These are phyloP conservation scores for Megalurothrips usitatus DNA, from an alignment of 2,888 invertebrate genomes.

Conservation along the genomic window DNA sequence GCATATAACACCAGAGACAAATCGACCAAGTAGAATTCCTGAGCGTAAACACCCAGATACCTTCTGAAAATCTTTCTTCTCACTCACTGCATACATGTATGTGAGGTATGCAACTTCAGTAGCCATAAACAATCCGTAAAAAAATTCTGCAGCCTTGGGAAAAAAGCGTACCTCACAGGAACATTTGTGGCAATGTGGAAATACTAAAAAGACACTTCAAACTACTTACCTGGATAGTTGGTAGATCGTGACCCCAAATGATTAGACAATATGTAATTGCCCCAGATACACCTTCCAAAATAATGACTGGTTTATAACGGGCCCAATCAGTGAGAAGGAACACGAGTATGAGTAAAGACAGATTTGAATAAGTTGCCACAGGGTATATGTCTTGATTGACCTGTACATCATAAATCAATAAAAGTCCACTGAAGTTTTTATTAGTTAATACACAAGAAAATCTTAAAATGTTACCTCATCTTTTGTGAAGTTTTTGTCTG, in stretches of 20 bases:
- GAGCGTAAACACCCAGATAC: slow-evolving; percentile 50
- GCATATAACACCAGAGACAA: slow-evolving; percentile 65
- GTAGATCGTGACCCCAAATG: slow-evolving; percentile 66
- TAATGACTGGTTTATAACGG: slow-evolving; percentile 81
- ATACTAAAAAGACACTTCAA: background rate
- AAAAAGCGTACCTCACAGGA: slow-evolving; percentile 36
- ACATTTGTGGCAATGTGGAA: no score
- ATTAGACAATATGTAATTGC: slow-evolving; percentile 68
- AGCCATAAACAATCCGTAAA: slow-evolving; percentile 49
- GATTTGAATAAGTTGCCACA: slow-evolving; percentile 76
- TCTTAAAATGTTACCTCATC: slow-evolving; percentile 51
- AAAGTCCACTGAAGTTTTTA: background rate
- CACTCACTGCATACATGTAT: slow-evolving; percentile 51
- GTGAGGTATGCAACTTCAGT: slow-evolving; percentile 53
- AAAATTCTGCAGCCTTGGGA: slow-evolving; percentile 45
- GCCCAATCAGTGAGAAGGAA: slow-evolving; percentile 78
- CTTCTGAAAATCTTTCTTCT: slow-evolving; percentile 45
- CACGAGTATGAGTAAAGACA: slow-evolving; percentile 66
- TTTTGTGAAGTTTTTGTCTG: slow-evolving; percentile 70
- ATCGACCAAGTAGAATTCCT: slow-evolving; percentile 63
- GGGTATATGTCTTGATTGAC: slow-evolving; percentile 77
- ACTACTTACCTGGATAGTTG: slow-evolving; percentile 60
- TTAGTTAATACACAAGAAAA: background rate
- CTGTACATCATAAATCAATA: slow-evolving; percentile 43
- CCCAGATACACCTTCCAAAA: slow-evolving; percentile 70